Evolutionary conservation across 2,888 invertebrate species (phyloP), one percentile per base, ranked within the genome.

Genomic region (Syrista parreyssii): DNA sequence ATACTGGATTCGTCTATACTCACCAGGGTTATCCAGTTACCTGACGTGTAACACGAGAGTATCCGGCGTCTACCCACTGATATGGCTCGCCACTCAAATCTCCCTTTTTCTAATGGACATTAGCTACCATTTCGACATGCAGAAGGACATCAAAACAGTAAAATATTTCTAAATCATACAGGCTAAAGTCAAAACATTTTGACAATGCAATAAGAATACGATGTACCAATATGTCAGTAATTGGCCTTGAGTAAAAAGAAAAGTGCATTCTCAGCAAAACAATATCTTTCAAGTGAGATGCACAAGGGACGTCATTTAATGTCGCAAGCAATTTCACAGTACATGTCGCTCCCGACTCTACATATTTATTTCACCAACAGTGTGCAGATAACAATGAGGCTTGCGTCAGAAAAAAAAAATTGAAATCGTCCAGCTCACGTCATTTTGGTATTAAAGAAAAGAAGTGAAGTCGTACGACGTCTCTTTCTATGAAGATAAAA

Each of bases 51-150:
- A 71, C 71, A 33, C 71, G 71, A 71, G 71, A 71, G 31, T 33
- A 33, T 33, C 32, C 71, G 71, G 71, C 71, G 71, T 71, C 32
- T 31, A 32, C 31, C 71, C 33, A 55, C 32, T 71, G 71, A 71
- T 71, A 71, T 15, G 71, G 71, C 71, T 71, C 71, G 15, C 71
- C 71, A 71, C 71, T 71, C 71, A 71, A 71, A 71, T 71, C 71
- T 71, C 33, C 33, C 31, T 71, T 71, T 71, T 31, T 71, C 31
- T 71, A 55, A 55, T 55, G 9, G 55, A 55, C 55, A 55, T 55
- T 23, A 55, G 55, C 55, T 55, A 55, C 55, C 55, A 55, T 55
- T 55, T 55, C 55, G 23, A 55, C 23, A 55, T 55, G 23, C 23
- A 55, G 55, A 55, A 23, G 55, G 23, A 55, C 55, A 23, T 55